Evolutionary conservation across 2,797 vertebrate genomes (phyloP).

Genomic region (Aplochiton taeniatus): DNA sequence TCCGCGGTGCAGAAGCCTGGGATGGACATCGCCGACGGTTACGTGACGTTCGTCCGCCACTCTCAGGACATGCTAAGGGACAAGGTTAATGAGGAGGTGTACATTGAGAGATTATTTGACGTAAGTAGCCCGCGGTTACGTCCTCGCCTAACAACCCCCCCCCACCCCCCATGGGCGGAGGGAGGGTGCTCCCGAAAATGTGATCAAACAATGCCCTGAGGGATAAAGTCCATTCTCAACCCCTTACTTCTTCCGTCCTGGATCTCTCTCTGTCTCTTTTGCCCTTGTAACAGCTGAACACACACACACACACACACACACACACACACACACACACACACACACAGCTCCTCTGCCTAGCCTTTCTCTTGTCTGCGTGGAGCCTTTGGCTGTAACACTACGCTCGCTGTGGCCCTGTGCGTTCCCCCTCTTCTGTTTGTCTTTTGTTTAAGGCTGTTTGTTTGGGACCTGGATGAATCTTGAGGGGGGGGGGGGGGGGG

Average conservation of each 20-base stretch:
- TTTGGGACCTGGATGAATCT: slow-evolving; percentile 34
- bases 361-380: background rate
- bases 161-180: slow-evolving; percentile 43
- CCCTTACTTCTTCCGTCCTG: slow-evolving; percentile 58
- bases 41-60: slow-evolving; percentile 97
- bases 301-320: slow-evolving; percentile 40
- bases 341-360: slow-evolving; percentile 56
- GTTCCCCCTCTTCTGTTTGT: slow-evolving; percentile 22
- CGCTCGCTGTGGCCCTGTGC: slow-evolving; percentile 63
- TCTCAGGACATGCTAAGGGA: slow-evolving; percentile 99
- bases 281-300: slow-evolving; percentile 8
- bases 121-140: slow-evolving; percentile 83
- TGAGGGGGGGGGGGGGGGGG: slow-evolving; percentile 46
- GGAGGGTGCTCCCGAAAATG: slow-evolving; percentile 80
- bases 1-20: slow-evolving; percentile 97
- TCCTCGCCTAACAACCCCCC: background rate
- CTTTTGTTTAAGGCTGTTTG: slow-evolving; percentile 44
- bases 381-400: slow-evolving; percentile 45
- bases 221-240: slow-evolving; percentile 89
- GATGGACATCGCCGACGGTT: slow-evolving; percentile 97
- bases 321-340: too few species aligned
- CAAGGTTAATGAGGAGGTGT: slow-evolving; percentile 99
- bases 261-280: slow-evolving; percentile 57
- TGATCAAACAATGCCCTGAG: slow-evolving; percentile 84
- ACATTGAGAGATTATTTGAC: slow-evolving; percentile 99